A percentile compares a stretch with the other conserved stretches of the same genome.
Conservation (phyloP, 2,113 vertebrate species). For the Prionailurus viverrinus region DNA sequence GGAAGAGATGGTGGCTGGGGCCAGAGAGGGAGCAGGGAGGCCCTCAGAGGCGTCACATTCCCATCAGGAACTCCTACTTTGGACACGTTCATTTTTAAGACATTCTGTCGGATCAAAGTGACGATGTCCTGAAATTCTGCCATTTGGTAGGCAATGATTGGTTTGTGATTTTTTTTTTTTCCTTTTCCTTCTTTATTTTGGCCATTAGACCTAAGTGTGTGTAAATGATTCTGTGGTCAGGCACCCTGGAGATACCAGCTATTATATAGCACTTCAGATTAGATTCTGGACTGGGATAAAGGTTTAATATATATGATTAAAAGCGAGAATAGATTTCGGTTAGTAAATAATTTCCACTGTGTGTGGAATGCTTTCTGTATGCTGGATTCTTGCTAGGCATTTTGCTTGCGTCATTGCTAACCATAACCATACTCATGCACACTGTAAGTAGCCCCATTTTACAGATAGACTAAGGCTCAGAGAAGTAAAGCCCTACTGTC, state of each 20-base stretch:
- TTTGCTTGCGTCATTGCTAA: fast-evolving
- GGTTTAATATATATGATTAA: neutral
- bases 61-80: neutral
- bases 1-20: neutral
- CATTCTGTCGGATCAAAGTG: neutral
- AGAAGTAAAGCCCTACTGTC: neutral
- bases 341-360: neutral
- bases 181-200: no score
- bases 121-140: neutral
- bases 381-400: neutral
- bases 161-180: neutral
- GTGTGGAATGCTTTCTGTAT: neutral
- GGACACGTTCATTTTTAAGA: neutral
- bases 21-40: neutral
- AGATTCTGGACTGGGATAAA: neutral
- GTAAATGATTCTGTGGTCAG: neutral
- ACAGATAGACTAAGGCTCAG: neutral
- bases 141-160: neutral
- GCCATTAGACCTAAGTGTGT: neutral
- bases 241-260: neutral
- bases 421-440: fast-evolving
- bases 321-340: neutral
- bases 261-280: neutral
- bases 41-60: neutral
- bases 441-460: neutral